Evolutionary conservation across 2,113 vertebrate species (phyloP), one percentile per base, ranked within the genome.

Genomic region (Romanogobio albipinnatus): DNA sequence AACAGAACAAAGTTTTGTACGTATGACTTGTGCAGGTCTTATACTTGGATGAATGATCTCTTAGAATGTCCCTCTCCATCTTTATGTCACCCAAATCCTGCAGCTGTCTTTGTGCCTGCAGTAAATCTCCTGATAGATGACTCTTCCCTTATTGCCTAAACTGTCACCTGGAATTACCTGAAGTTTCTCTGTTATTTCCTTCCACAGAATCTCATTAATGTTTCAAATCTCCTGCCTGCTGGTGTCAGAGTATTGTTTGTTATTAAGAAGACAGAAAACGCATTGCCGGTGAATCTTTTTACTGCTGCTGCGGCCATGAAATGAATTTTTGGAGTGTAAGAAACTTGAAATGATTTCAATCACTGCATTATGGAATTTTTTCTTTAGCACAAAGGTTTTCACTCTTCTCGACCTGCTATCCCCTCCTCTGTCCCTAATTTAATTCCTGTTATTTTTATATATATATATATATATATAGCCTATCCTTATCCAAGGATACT

Each of bases 121-220:
- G 73, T 75, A 85, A 43, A 76, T 87, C 86, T 71, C 61, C 56
- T 33, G 62, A 62, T 47, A 80, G 29, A 62, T 43, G 29, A 68
- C 45, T 76, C 59, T 83, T 59, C 74, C 74, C 76, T 84, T 71
- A 88, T 88, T 86, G 81, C 81, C 66, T 83, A 24, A 83, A 76
- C 81, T 84, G 84, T 84, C 84, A 76, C 81, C 78, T 58, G 39
- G 70, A 73, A 66, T 81, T 76, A 88, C 84, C 76, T 68, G 87
- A 36, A 66, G 80, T 56, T 39, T 61, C 73, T 43, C 80, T 68
- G 77, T 51, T 39, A 79, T 80, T 85, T 80, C 76, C 84, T 62
- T 39, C 83, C 59, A 29, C 49, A 83, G 51, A 87, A 75, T 24
- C 83, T 76, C 83, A 85, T 87, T 78, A 86, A 86, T 79, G 70